Percentiles rank a stretch among this genome's conserved stretches.
phyloP scores from a whole-genome alignment of 2,888 invertebrate species.

The Coremacera marginata region DNA sequence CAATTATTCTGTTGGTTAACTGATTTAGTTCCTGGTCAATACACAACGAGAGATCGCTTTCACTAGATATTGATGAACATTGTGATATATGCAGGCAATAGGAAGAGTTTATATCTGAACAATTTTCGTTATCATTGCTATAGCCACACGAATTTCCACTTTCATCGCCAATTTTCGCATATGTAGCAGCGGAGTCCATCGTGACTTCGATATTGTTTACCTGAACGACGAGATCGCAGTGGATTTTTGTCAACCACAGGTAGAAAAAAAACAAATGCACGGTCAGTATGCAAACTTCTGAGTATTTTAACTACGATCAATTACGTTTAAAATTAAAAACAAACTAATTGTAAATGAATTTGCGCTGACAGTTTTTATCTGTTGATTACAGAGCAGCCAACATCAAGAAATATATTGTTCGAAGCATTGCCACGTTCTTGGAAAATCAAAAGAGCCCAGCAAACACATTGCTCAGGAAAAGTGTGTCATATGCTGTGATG shows the following conservation, averaged over 20 bases:
- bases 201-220: neutral
- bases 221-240: neutral
- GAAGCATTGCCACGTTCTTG: neutral
- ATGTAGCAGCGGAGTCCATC: neutral
- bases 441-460: too few relatives aligned
- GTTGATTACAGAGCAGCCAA: conserved; percentile 5
- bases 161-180: neutral
- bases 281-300: neutral
- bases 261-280: neutral
- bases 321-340: conserved; percentile 7
- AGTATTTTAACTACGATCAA: too few relatives aligned
- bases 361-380: neutral
- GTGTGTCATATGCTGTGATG: too few relatives aligned
- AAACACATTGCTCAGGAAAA: too few relatives aligned
- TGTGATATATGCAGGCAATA: conserved; percentile 58
- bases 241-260: neutral
- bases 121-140: neutral
- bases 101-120: conserved; percentile 46
- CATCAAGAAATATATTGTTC: neutral
- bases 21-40: conserved; percentile 58
- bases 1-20: conserved; percentile 43
- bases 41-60: conserved; percentile 60
- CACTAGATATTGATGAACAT: conserved; percentile 60
- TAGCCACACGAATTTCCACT: neutral
- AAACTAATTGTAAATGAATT: conserved; percentile 18